Base-by-base conservation (phyloP, 2,797 vertebrate genomes). In the Aotus griseimembra region DNA sequence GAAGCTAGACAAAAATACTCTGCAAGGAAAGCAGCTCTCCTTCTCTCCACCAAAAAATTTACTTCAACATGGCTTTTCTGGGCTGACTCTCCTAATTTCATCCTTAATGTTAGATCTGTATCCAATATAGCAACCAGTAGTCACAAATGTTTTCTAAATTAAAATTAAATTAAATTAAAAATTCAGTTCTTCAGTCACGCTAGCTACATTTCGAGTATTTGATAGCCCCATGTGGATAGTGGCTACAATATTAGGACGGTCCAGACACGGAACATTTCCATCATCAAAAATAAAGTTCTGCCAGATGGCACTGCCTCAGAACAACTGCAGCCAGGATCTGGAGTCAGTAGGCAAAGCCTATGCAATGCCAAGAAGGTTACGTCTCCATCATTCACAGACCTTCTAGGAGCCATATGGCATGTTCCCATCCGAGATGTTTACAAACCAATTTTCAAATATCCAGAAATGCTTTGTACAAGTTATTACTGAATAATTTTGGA, bases 91-190 rank as follows among this genome's bases (percentile, higher is more conserved):
- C 55, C 81, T 41, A n/a, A 44, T 67, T 64, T 94, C 50, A 88
- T 73, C 36, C 72, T 92, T 91, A 88, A 58, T 2, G 5, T 75
- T 0, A 96, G 52, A 86, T 44, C 22, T 93, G 22, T 7, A 7
- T 70, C 52, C 46, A 85, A 79, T 39, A 81, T 7, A 36, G 44
- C 36, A 75, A n/a, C 67, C 76, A 93, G 19, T 26, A 90, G 39
- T 20, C 20, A 85, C 52, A 86, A 14, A 10, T 57, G 81, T 17
- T 70, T 96, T 93, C 57, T 76, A 83, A 67, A 95, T 87, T 91
- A 73, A 96, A 96, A 58, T 83, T 70, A 93, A 88, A 88, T 64
- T 57, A 93, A 90, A 90, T 67, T 20, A 90, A 93, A 88, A 88
- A 39, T 77, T 92, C 11, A 73, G 33, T 48, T 61, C 50, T 57